Evolutionary conservation across 2,888 invertebrate genomes (phyloP).

Genomic region (Rugalucina vietnamica): DNA sequence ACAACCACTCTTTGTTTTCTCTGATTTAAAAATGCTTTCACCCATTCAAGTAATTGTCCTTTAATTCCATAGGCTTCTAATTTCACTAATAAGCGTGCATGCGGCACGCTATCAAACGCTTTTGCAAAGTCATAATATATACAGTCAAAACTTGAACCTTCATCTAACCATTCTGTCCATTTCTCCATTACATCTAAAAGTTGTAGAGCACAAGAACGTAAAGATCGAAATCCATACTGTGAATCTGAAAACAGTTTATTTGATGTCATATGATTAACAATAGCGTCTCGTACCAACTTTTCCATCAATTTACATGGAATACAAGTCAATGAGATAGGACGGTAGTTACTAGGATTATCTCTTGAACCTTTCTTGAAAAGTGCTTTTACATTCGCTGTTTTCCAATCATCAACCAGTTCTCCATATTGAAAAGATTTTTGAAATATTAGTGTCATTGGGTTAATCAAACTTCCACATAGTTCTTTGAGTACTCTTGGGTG

Average conservation of each 20-base stretch:
- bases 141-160: conserved; percentile 26
- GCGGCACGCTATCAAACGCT: conserved; percentile 33
- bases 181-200: conserved; percentile 27
- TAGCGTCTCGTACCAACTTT: conserved; percentile 21
- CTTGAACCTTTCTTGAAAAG: conserved; percentile 25
- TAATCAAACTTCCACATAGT: neutral
- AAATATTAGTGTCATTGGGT: conserved; percentile 14
- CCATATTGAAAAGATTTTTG: conserved; percentile 17
- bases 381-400: conserved; percentile 22
- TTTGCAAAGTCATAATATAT: conserved; percentile 39
- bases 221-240: conserved; percentile 34
- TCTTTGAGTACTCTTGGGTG: conserved; percentile 17
- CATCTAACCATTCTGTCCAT: conserved; percentile 25
- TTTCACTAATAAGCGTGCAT: conserved; percentile 31
- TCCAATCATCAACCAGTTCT: conserved; percentile 24
- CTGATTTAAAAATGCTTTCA: conserved; percentile 28
- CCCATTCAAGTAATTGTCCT: conserved; percentile 28
- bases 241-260: conserved; percentile 24
- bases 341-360: conserved; percentile 23
- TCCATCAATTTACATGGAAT: conserved; percentile 38
- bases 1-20: conserved; percentile 35
- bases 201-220: conserved; percentile 24
- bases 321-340: conserved; percentile 33
- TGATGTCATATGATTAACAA: conserved; percentile 19
- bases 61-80: conserved; percentile 28